Conservation (phyloP, 2,113 vertebrate genomes). For the Aegithalos caudatus region DNA sequence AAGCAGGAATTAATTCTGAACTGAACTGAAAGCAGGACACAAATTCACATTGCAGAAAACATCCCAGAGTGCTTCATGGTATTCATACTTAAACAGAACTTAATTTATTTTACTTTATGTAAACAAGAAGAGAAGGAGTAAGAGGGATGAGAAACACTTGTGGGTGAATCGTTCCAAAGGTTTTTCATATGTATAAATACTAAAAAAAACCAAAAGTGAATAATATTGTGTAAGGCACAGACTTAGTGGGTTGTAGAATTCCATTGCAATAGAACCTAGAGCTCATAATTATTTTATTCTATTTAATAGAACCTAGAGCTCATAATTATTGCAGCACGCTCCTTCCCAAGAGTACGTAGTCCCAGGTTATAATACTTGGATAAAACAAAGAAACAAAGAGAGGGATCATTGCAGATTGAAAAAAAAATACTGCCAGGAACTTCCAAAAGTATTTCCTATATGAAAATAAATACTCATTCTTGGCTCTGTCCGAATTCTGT, state of each 20-base stretch:
- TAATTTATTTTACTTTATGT: not conserved
- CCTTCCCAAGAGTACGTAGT: not conserved
- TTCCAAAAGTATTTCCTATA: not conserved
- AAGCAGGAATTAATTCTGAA: not conserved
- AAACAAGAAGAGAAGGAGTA: not conserved
- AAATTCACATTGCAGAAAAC: not conserved
- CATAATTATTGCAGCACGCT: not conserved
- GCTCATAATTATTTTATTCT: not conserved
- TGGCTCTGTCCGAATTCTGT: not conserved
- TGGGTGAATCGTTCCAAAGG: not conserved
- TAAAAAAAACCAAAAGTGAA: not conserved
- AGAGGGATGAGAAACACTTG: not conserved
- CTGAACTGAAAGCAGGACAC: not conserved
- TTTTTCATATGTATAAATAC: not conserved
- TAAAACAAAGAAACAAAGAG: not conserved
- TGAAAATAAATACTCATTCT: not conserved
- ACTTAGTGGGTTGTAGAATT: not conserved
- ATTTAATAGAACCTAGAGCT: not conserved
- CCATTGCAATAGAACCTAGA: not conserved
- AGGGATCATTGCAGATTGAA: not conserved
- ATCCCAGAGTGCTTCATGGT: not conserved
- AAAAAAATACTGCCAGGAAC: not conserved
- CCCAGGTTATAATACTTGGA: not conserved
- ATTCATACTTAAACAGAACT: not conserved
- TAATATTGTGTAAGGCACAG: not conserved